Base-by-base conservation (phyloP, 2,888 invertebrate genomes). In the Lomographa bimaculata region DNA sequence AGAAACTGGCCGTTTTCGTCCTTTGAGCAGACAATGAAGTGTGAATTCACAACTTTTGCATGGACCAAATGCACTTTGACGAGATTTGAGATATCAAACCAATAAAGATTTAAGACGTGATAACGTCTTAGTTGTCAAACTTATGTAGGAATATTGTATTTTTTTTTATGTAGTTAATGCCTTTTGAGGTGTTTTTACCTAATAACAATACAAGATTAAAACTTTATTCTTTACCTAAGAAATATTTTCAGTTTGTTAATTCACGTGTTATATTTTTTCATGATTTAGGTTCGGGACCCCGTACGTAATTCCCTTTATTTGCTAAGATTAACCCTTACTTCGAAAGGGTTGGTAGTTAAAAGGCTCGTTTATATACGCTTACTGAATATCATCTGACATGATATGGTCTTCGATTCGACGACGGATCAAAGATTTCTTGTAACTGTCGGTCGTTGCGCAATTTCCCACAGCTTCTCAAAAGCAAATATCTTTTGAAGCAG, bases 401-500 rank as follows among this genome's bases (percentile, higher is more conserved):
- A 77, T 78, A 74, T 58, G 60, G 62, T 69, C 61, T 72, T 60
- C 56, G 56, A 69, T 63, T 64, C 63, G 60, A 34, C 20, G 52
- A 58, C 60, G 67, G 74, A 75, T 79, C 72, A 75, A 64, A 61
- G 58, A 58, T 61, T 71, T 65, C 58, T 64, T 63, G 66, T 52
- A 68, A 66, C 72, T 42, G 40, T 52, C 71, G 24, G 69, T 69
- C 64, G 70, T 89, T 89, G 83, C 74, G 77, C 86, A 89, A 89
- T 84, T 86, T 87, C 86, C 83, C 87, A 86, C 80, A 82, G 79
- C 72, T 67, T 73, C 70, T 75, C 73, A 76, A 81, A 81, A 80
- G 81, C 73, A 52, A 81, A 84, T 83, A 83, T 71, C 75, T 74
- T 79, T 85, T 78, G 78, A 85, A 75, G 68, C 61, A 59, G 62